phyloP scores from a whole-genome alignment of 2,113 vertebrate genomes.

The Urocitellus parryii region DNA sequence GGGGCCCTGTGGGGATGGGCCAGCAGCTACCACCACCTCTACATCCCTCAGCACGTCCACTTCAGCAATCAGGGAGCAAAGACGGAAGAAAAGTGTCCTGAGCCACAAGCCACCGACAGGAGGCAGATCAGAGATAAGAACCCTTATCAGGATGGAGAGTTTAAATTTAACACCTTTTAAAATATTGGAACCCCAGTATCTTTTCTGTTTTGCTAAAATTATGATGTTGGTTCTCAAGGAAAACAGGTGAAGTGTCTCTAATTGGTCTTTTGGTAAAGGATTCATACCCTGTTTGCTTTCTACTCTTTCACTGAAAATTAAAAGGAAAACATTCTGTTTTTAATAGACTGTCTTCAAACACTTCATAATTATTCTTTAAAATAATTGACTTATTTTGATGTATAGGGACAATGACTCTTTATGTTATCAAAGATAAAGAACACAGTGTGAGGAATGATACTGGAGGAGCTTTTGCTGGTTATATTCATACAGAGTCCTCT shows the following conservation, averaged over 20 bases:
- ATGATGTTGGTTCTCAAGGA: neutral
- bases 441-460: neutral
- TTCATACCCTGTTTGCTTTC: neutral
- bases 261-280: neutral
- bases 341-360: neutral
- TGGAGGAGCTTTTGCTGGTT: neutral
- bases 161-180: neutral
- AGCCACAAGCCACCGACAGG: neutral
- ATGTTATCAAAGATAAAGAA: neutral
- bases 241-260: neutral
- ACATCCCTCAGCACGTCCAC: neutral
- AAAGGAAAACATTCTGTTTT: neutral
- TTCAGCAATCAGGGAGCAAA: neutral
- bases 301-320: neutral
- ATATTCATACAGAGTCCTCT: neutral
- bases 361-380: slow-evolving; percentile 3
- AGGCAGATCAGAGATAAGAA: neutral
- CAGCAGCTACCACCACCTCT: too few relatives aligned
- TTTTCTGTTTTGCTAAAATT: neutral
- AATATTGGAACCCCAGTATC: neutral
- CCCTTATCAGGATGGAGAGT: neutral
- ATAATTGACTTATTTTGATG: neutral
- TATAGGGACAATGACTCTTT: neutral
- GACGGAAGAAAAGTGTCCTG: neutral
- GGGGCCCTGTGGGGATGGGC: too few relatives aligned